Base-by-base conservation (phyloP, 2,888 invertebrate species). In the Diloba caeruleocephala region DNA sequence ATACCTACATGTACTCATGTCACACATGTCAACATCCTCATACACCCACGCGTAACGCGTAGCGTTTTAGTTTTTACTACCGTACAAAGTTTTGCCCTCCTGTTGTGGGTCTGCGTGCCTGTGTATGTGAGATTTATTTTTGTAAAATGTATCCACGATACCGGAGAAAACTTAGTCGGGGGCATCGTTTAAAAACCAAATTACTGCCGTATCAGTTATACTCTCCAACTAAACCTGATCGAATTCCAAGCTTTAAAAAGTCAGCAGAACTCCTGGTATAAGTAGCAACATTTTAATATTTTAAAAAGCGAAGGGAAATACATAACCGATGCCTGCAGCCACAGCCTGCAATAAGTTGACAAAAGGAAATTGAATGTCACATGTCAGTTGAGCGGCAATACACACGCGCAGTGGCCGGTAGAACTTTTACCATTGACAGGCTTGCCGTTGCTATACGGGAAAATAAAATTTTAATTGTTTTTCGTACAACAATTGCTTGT, bases 311-410 rank as follows among this genome's bases (percentile, higher is more conserved):
- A 49, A 44, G 44, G 68, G 56, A 71, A 67, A 46, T 42, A 57
- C 38, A 44, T 37, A 32, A 31, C 44, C n/a, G 36, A 17, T 43
- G 48, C 33, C 23, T 32, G 50, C 29, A 39, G 34, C 49, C 36
- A 36, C 42, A 32, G 36, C 48, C 44, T 43, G 63, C 70, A 75
- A 67, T 71, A 67, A 61, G 68, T 73, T 74, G 82, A 76, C 81
- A 79, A 45, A 57, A 60, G 81, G 81, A 81, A 81, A 81, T 81
- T 78, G 79, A 78, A 81, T 67, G 81, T 76, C 78, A 62, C 53
- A 29, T 61, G 59, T 66, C 60, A 39, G 33, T n/a, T 12, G 44
- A 41, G 23, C 43, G 53, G 61, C 67, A 64, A 62, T 66, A 51
- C 41, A 26, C 25, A 28, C 28, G 25, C 43, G 43, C 36, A 37